Base-by-base conservation (phyloP, 2,797 vertebrate genomes). In the Myotis planiceps region DNA sequence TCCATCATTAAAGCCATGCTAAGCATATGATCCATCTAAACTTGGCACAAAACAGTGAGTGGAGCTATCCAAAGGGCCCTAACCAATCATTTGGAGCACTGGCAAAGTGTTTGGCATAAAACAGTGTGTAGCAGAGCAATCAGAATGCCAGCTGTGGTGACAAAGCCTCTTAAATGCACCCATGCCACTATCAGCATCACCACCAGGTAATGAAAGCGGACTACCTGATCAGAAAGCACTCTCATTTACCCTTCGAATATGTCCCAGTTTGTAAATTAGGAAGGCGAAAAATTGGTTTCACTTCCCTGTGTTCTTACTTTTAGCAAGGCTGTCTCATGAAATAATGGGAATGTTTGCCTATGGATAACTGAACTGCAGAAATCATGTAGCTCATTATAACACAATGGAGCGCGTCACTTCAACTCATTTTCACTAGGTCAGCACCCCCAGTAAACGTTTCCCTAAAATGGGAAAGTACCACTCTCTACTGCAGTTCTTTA, bases 11-110 rank as follows among this genome's bases (percentile, higher is more conserved):
- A 90, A 93, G 72, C 79, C 75, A 79, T 63, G 25, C 81, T 71
- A 51, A 97, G 45, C 81, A 34, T 85, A 66, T 86, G 89, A 96
- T 39, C 90, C 88, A 79, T 92, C 76, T 91, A 97, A 94, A 76
- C 58, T 76, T 80, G 58, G 29, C 47, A 90, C 68, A 66, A 42
- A 78, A 45, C 14, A 66, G 42, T 34, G 68, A 69, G 80, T 39
- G 91, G 76, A 83, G 58, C 86, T 51, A 13, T 74, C 88, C 53
- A 53, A 65, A 34, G 7, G 3, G 4, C 78, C 37, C 83, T 66
- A 34, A 49, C 45, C 3, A 39, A 37, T 96, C 90, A 66, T 96
- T 88, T 94, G 76, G 72, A 97, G 90, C 63, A 5, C 42, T 63
- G 55, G 27, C 93, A 90, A 89, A 80, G 25, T 23, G 42, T 27